phyloP scores from a whole-genome alignment of 2,888 invertebrate species.

The Pristionchus exspectatus region DNA sequence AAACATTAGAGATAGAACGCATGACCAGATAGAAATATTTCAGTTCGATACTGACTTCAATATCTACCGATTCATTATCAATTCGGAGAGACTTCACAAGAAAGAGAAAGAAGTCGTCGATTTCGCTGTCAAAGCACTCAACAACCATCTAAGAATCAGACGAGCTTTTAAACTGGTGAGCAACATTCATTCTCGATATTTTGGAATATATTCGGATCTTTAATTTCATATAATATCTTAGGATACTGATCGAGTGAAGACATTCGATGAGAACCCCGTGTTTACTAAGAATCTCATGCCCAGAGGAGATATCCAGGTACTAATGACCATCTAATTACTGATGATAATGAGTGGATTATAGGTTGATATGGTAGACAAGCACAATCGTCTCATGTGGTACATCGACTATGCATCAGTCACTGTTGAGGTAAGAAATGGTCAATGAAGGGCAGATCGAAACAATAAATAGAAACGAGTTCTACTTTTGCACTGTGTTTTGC shows the following conservation, averaged over 20 bases:
- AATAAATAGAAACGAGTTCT: background rate
- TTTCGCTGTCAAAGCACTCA: slow-evolving; percentile 72
- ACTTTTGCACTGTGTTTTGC: background rate
- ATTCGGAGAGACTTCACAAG: slow-evolving; percentile 70
- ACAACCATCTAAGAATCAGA: slow-evolving; percentile 76
- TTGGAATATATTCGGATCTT: background rate
- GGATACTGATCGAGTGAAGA: slow-evolving; percentile 72
- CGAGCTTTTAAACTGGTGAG: slow-evolving; percentile 74
- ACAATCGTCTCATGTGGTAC: slow-evolving; percentile 77
- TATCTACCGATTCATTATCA: slow-evolving; percentile 77
- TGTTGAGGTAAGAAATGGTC: slow-evolving; percentile 70
- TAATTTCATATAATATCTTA: slow-evolving; percentile 49
- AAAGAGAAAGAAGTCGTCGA: slow-evolving; percentile 75
- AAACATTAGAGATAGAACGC: background rate
- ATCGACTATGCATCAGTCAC: slow-evolving; percentile 77
- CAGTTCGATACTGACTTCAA: slow-evolving; percentile 79
- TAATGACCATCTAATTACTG: background rate
- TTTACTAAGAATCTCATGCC: slow-evolving; percentile 74
- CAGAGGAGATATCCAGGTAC: slow-evolving; percentile 66
- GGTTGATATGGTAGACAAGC: slow-evolving; percentile 51
- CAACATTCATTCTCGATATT: background rate
- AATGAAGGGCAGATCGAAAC: background rate
- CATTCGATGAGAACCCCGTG: slow-evolving; percentile 76
- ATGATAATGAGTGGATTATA: background rate
- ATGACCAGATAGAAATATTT: background rate